A percentile compares a stretch with the other conserved stretches of the same genome.
These are phyloP conservation scores for Mus musculus DNA, from an alignment of 2,113 vertebrate species.

Conservation along the genomic window GRCm39 chr12:46462501-46463000, in stretches of 20 bases:
- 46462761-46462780: too few species aligned
- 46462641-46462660: too few species aligned
- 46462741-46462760: too few species aligned
- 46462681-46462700: too few species aligned
- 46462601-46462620: neutral
- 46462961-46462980: too few species aligned
- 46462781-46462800: too few species aligned
- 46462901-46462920: neutral
- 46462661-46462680: too few species aligned
- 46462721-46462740: too few species aligned
- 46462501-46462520: neutral
- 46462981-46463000: too few species aligned
- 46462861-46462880: neutral
- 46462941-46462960: neutral
- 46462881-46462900: neutral
- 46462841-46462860: neutral
- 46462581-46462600: neutral
- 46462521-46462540: neutral
- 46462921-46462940: neutral
- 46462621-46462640: too few species aligned
- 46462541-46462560: neutral
- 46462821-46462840: neutral
- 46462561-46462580: neutral
- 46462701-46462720: too few species aligned
- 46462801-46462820: neutral